Evolutionary conservation across 2,113 vertebrate species (phyloP).

Genomic region (Bos javanicus): DNA sequence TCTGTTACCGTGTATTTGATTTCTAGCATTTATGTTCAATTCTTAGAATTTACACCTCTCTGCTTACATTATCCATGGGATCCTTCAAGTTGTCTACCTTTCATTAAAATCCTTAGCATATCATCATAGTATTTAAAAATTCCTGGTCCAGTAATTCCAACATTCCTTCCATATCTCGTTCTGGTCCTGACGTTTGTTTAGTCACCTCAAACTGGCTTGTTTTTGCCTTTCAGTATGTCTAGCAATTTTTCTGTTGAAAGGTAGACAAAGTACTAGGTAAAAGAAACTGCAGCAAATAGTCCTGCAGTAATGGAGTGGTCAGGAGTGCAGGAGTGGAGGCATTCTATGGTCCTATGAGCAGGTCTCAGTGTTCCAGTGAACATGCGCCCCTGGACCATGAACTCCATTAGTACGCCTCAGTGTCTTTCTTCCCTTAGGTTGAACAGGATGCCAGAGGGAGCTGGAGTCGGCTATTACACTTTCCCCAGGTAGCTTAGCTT

Average conservation of each 20-base stretch:
- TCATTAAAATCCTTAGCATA: background rate
- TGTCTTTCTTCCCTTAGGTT: background rate
- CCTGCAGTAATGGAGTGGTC: no score
- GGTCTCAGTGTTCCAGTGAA: background rate
- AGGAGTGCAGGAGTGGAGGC: background rate
- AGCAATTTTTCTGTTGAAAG: background rate
- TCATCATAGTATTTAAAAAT: background rate
- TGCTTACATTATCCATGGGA: background rate
- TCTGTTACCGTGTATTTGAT: background rate
- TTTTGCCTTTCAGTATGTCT: background rate
- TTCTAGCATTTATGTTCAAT: background rate
- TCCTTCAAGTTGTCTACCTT: background rate
- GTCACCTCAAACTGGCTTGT: background rate
- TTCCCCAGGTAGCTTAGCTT: background rate
- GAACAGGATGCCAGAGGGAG: background rate
- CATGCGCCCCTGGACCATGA: background rate
- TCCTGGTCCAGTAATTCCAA: background rate
- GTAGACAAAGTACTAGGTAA: background rate
- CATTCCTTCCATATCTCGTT: background rate
- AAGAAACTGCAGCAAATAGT: background rate
- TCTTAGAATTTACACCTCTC: background rate
- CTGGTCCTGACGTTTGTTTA: background rate
- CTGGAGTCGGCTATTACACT: background rate
- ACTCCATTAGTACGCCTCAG: background rate
- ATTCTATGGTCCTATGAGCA: rapidly evolving